Base-by-base conservation (phyloP, 2,888 invertebrate species). In the Diarsia mendica region DNA sequence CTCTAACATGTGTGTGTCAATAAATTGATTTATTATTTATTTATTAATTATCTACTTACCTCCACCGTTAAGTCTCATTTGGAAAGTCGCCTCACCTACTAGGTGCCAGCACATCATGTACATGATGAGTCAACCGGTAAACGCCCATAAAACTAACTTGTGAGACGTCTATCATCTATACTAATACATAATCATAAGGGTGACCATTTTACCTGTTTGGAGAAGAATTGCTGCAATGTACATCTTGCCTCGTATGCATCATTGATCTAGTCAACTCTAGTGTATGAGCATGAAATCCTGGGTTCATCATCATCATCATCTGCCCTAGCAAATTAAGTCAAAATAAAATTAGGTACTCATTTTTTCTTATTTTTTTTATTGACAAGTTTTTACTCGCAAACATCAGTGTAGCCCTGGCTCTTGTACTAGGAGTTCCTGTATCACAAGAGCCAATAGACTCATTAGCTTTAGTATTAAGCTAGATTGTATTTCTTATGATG, bases 171-270 rank as follows among this genome's bases (percentile, higher is more conserved):
- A 66, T 80, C 72, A 58, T 84, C 66, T 68, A 67, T 48, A 60
- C 72, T 63, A 71, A 83, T 75, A 85, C 72, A 73, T 83, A 84
- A 84, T 64, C 63, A 72, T 20, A 51, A 67, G 72, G 75, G 84
- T 83, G 72, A 68, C 83, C 55, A 55, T 55, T 60, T 60, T 60
- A 18, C 18, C 1, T 18, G 1, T 60, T 4, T 60, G 60, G 9
- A 60, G 18, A 49, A 49, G 18, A 18, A 60, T 60, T 33, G 28
- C 18, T 33, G 60, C 28, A 3, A 58, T 60, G 58, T 18, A 9
- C 28, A 60, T 33, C 9, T 60, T 33, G 9, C 9, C 58, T 58
- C 28, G 28, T 58, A 6, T 55, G 23, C 8, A 3, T 28, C 8
- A 1, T 58, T 15, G 15, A 15, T 58, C 9, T 58, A 28, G 58